Evolutionary conservation across 2,113 vertebrate species (phyloP).

Genomic region (Trinectes maculatus): DNA sequence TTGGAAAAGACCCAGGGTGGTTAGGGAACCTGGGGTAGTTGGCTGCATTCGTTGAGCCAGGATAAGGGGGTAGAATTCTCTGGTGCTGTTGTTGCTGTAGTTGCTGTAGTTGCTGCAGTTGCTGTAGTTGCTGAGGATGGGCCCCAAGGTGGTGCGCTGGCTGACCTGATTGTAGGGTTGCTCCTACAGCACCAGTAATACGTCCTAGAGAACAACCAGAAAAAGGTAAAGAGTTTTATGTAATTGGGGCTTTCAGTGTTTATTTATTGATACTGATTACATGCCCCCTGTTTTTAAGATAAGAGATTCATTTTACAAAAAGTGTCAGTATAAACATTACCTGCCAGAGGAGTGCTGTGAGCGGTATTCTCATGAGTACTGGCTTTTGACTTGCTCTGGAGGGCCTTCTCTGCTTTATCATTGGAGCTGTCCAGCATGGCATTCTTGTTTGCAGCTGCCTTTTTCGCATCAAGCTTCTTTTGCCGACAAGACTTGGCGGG

Average conservation of each 20-base stretch:
- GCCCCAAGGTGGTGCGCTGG: slow-evolving; percentile 69
- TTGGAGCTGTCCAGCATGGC: slow-evolving; percentile 84
- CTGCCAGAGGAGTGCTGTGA: slow-evolving; percentile 69
- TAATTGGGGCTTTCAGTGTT: neutral
- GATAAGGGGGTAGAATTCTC: slow-evolving; percentile 77
- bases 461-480: slow-evolving; percentile 93
- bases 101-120: neutral
- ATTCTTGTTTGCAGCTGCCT: slow-evolving; percentile 88
- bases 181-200: slow-evolving; percentile 64
- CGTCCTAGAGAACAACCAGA: slow-evolving; percentile 58
- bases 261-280: neutral
- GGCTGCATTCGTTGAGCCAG: slow-evolving; percentile 81
- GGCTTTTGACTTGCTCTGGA: slow-evolving; percentile 85
- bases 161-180: slow-evolving; percentile 65
- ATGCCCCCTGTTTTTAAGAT: neutral
- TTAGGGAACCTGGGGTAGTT: slow-evolving; percentile 84
- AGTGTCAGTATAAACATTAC: slow-evolving; percentile 48
- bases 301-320: neutral
- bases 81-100: slow-evolving; percentile 79
- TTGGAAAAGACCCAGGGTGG: slow-evolving; percentile 81
- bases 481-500: slow-evolving; percentile 94
- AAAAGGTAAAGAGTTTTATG: too few relatives aligned
- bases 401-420: slow-evolving; percentile 87
- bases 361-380: slow-evolving; percentile 75
- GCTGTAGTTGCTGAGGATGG: slow-evolving; percentile 73